Base-by-base conservation (phyloP, 2,113 vertebrate species). In the Prochilodus magdalenae region DNA sequence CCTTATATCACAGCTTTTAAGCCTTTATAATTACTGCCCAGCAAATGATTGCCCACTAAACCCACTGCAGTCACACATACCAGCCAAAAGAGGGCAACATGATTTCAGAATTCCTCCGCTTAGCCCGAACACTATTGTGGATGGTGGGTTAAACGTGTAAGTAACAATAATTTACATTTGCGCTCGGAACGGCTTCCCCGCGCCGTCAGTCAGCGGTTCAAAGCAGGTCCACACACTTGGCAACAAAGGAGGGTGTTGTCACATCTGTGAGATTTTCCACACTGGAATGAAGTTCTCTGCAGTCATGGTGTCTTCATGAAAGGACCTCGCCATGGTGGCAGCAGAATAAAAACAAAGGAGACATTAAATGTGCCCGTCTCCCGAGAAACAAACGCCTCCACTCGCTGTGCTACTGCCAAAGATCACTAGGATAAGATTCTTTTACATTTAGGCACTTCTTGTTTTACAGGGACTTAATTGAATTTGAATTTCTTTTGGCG, bases 41-140 rank as follows among this genome's bases (percentile, higher is more conserved):
- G 26, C 27, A 70, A 65, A 70, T 30, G 24, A 49, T 66, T 18
- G n/a, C 24, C 82, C 33, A 8, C 40, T 85, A 49, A 80, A 80
- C 10, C 49, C 22, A 13, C 57, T 90, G 93, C 89, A 95, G 91
- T 95, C 81, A 60, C 91, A 82, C 75, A 82, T 80, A 80, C 79
- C 87, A 83, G 59, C 93, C 94, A 95, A 94, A 94, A 95, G 94
- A 95, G 94, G 94, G 94, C 94, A 95, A 93, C 93, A 92, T 93
- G 87, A 91, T 91, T 91, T 93, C 89, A 92, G 88, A 92, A 88
- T 93, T 92, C 84, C 86, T 78, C 40, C 16, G 83, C 87, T 81
- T 86, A 83, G 74, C 18, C 30, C 71, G 51, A 72, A 77, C 53
- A 1, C 74, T 55, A 40, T 76, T 88, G 85, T 86, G 83, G 89